Evolutionary conservation across 2,797 vertebrate species (phyloP).

Genomic region (Peromyscus nudipes): DNA sequence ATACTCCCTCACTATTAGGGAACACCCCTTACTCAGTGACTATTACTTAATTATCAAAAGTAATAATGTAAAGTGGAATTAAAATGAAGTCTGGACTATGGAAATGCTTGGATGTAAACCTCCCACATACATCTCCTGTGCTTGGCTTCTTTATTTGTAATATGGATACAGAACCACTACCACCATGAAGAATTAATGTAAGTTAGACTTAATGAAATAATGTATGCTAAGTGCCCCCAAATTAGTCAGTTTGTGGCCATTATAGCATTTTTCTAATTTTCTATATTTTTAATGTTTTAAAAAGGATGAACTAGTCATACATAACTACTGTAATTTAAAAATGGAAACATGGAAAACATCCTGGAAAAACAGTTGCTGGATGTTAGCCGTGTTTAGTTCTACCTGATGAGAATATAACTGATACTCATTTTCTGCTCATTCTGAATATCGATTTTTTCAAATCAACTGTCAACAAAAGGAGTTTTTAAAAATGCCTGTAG

Average conservation of each 20-base stretch:
- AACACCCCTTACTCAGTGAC: background rate
- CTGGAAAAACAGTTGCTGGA: background rate
- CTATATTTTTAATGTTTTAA: slow-evolving; percentile 39
- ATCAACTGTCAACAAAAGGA: background rate
- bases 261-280: background rate
- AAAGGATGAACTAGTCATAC: background rate
- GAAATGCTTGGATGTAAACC: background rate
- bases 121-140: background rate
- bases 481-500: background rate
- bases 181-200: background rate
- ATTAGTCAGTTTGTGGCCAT: background rate
- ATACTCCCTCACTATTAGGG: background rate
- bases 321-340: slow-evolving; percentile 3
- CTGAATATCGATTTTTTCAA: slow-evolving; percentile 15
- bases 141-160: background rate
- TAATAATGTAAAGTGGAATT: background rate
- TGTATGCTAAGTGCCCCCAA: background rate
- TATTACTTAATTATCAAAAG: background rate
- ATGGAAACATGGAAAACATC: background rate
- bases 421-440: background rate
- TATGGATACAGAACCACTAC: background rate
- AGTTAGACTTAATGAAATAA: background rate
- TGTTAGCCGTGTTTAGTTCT: slow-evolving; percentile 26
- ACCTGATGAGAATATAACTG: background rate
- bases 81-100: slow-evolving; percentile 42